phyloP scores from a whole-genome alignment of 2,113 vertebrate genomes.

The Indri indri region DNA sequence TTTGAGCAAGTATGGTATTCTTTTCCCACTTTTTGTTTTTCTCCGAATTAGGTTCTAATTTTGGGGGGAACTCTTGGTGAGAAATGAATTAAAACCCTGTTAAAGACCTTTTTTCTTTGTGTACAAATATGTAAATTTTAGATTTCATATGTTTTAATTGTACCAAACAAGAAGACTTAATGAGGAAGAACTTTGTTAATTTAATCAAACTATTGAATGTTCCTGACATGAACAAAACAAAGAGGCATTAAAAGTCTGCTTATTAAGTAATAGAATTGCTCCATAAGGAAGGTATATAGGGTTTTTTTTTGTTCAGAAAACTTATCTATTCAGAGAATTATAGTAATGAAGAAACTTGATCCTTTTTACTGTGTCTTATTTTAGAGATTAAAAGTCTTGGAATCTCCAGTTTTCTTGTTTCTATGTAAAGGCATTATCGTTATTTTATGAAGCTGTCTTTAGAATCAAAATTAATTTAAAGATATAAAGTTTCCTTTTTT shows the following conservation, averaged over 20 bases:
- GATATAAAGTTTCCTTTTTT: neutral
- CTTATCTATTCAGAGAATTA: neutral
- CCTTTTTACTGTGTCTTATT: neutral
- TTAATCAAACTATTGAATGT: conserved; percentile 5
- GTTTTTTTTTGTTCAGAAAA: neutral
- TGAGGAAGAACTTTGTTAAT: conserved; percentile 2
- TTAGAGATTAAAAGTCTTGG: neutral
- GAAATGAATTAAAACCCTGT: neutral
- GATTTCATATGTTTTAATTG: neutral
- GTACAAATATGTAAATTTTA: neutral
- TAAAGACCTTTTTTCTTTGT: neutral
- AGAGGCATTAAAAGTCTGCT: neutral
- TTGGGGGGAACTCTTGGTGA: neutral
- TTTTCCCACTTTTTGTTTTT: neutral
- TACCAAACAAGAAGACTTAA: neutral
- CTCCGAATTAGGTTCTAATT: conserved; percentile 14
- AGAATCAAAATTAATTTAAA: neutral
- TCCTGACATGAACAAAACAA: neutral
- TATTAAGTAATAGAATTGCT: neutral
- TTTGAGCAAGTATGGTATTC: neutral
- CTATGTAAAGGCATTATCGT: neutral
- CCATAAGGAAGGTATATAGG: neutral
- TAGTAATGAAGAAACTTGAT: neutral
- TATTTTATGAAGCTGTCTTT: neutral
- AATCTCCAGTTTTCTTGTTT: neutral